phyloP scores from a whole-genome alignment of 1,140 invertebrate species.

The Meloidogyne hapla region DNA sequence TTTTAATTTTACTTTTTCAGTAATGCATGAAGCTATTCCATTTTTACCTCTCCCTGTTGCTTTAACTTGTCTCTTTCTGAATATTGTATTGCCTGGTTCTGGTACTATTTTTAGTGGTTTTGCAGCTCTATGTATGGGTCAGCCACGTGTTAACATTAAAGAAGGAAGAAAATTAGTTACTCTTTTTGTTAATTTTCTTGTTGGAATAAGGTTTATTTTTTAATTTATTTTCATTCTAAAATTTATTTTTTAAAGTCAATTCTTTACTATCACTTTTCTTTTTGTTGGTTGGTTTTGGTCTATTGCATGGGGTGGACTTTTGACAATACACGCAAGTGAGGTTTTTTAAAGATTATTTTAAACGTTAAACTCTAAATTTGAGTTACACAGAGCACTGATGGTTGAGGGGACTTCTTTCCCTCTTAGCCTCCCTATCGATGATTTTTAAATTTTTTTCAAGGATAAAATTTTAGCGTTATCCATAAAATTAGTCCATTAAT shows the following conservation, averaged over 20 bases:
- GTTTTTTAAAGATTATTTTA: background rate
- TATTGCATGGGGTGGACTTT: constrained; percentile 89
- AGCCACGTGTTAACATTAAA: constrained; percentile 75
- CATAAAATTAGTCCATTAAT: too few species aligned
- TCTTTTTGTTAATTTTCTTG: constrained; percentile 79
- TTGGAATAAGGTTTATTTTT: constrained; percentile 71
- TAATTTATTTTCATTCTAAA: too few species aligned
- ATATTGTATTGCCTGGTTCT: constrained; percentile 79
- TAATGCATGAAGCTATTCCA: constrained; percentile 78
- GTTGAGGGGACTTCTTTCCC: too few species aligned
- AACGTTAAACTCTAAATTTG: too few species aligned
- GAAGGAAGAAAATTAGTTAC: constrained; percentile 69
- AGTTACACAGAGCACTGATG: too few species aligned
- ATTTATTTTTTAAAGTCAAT: constrained; percentile 71
- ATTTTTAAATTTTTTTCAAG: too few species aligned
- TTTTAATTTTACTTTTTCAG: too few species aligned
- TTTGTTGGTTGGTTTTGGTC: constrained; percentile 96
- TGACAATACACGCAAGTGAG: constrained; percentile 73
- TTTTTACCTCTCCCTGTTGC: constrained; percentile 79
- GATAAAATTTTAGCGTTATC: too few species aligned
- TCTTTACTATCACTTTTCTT: constrained; percentile 88
- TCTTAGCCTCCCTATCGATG: too few species aligned
- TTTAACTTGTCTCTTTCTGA: constrained; percentile 80
- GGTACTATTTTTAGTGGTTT: constrained; percentile 83
- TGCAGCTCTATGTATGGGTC: constrained; percentile 76